Evolutionary conservation across 2,888 invertebrate genomes (phyloP), one percentile per base, ranked within the genome.

Genomic region (Oligia latruncula): DNA sequence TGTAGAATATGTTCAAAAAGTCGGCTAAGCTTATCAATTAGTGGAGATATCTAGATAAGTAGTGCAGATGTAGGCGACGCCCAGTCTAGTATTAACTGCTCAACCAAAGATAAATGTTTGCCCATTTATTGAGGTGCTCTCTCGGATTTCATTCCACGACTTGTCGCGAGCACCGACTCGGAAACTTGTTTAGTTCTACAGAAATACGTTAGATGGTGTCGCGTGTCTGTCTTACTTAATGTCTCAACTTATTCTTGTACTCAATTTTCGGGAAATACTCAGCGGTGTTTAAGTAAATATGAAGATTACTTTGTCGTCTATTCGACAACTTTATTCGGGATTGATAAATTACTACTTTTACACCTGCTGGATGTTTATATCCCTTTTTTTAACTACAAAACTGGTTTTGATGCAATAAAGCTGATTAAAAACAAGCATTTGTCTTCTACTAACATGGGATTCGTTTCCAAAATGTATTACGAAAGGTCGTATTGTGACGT

Each of bases 91-190:
- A 91, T 90, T 90, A 91, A 90, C 88, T 84, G 90, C 89, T 91
- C 88, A 86, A 86, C 90, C 86, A 87, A 90, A 91, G 90, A 93
- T 91, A 92, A 93, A 93, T 93, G 93, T 91, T 91, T 90, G 85
- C 85, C 88, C 91, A 92, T 93, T 92, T 92, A 90, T 93, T 91
- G 90, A 90, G 91, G 90, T 88, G 90, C 87, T 89, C 88, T 90
- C 89, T 90, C 88, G 89, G 91, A 91, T 92, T 91, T 90, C 90
- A 91, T 90, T 90, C 86, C 87, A 83, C 86, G 84, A 80, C 82
- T 83, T 87, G 86, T 89, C 83, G 87, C 88, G 81, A 86, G 81
- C 82, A 82, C 76, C 77, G 83, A 84, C 82, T 81, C 80, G 81
- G 86, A 87, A 91, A 90, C 90, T 90, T 88, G 88, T 91, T 89